phyloP scores from a whole-genome alignment of 2,888 invertebrate species.

The Nymphalis urticae region DNA sequence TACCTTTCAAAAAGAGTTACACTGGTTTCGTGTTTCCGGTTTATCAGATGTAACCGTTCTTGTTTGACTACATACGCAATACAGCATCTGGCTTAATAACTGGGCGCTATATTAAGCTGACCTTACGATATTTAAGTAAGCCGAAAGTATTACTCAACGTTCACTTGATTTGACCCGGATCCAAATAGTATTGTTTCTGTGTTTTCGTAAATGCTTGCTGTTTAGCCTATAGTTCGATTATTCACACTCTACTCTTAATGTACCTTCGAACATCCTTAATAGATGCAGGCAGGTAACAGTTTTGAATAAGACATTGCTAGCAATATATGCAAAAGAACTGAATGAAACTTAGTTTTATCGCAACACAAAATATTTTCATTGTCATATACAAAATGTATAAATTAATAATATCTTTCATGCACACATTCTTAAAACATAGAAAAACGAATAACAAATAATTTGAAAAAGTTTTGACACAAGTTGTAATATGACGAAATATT shows the following conservation, averaged over 20 bases:
- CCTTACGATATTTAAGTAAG: constrained; percentile 31
- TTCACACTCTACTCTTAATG: constrained; percentile 1
- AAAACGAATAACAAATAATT: too few species aligned
- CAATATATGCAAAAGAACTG: too few species aligned
- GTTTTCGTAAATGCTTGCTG: constrained; percentile 17
- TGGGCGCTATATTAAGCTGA: constrained; percentile 28
- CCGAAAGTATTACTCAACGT: constrained; percentile 32
- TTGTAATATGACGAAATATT: too few species aligned
- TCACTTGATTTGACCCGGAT: constrained; percentile 42
- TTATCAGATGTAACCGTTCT: constrained; percentile 47
- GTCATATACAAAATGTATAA: too few species aligned
- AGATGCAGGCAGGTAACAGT: not conserved
- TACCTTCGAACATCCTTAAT: not conserved
- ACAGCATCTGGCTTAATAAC: constrained; percentile 24
- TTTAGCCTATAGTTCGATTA: constrained; percentile 10
- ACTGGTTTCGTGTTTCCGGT: constrained; percentile 62
- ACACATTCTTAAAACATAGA: too few species aligned
- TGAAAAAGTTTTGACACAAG: too few species aligned
- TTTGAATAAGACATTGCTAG: too few species aligned
- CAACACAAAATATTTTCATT: too few species aligned
- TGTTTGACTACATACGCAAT: constrained; percentile 27
- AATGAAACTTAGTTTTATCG: too few species aligned
- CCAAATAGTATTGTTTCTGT: constrained; percentile 29
- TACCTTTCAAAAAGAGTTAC: constrained; percentile 65
- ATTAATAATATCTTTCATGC: too few species aligned